Evolutionary conservation across 2,113 vertebrate genomes (phyloP).

Genomic region (Gadus macrocephalus): DNA sequence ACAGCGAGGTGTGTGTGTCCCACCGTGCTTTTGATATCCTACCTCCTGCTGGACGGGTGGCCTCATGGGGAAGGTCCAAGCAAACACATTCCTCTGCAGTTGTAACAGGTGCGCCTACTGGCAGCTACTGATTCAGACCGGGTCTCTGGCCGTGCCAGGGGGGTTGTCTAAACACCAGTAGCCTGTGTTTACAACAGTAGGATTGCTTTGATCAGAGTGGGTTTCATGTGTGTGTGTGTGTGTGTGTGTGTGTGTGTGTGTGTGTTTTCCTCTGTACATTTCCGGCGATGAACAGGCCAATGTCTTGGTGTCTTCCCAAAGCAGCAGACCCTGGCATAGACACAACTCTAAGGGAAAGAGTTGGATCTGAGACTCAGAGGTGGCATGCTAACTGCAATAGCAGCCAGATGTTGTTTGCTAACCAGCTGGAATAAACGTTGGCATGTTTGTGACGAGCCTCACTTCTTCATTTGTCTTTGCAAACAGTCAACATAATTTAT

Average conservation of each 20-base stretch:
- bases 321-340: too few relatives aligned
- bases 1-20: too few relatives aligned
- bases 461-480: too few relatives aligned
- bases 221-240: background rate
- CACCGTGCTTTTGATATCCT: conserved; percentile 29
- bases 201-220: conserved; percentile 43
- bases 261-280: too few relatives aligned
- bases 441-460: too few relatives aligned
- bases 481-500: background rate
- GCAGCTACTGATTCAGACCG: conserved; percentile 30
- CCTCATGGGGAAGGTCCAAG: conserved; percentile 23
- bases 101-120: conserved; percentile 42
- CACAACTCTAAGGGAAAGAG: too few relatives aligned
- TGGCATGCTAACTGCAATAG: too few relatives aligned
- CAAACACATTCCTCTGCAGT: conserved; percentile 52
- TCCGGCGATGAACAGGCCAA: too few relatives aligned
- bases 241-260: conserved; percentile 8
- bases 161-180: conserved; percentile 19
- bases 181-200: conserved; percentile 31
- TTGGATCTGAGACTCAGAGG: too few relatives aligned
- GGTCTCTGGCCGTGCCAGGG: conserved; percentile 20
- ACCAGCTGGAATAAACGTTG: too few relatives aligned
- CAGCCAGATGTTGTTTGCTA: too few relatives aligned
- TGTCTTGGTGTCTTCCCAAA: too few relatives aligned
- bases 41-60: conserved; percentile 16